Base-by-base conservation (phyloP, 2,113 vertebrate species). In the Sciurus niger region DNA sequence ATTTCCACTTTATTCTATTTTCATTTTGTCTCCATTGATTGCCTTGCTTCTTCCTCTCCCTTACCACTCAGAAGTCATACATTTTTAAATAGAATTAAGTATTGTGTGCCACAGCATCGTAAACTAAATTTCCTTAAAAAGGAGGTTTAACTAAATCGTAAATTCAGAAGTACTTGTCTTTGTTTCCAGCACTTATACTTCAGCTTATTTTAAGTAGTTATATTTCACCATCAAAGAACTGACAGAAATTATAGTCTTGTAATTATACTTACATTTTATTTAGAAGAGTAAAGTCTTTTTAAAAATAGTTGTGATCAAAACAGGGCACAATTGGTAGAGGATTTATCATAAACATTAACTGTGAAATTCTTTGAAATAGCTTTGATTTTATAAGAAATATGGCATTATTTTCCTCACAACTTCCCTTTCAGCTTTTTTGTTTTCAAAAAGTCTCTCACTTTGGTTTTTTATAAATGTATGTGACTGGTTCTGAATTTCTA, bases 261-360 rank as follows among this genome's bases (percentile, higher is more conserved):
- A 82, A 55, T 16, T 84, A 20, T 88, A 76, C 25, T 55, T 86
- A 55, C 1, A 48, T 82, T 96, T 96, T 63, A 90, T 70, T 37
- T 77, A 93, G n/a, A 90, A 24, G 25, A 82, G 14, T 76, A 63
- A 79, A 34, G 16, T 85, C 7, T 89, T 93, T 80, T 92, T 30
- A n/a, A 84, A 84, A 67, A 20, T 37, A 70, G 8, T 67, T 60
- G 12, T 68, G n/a, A n/a, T 76, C 40, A 70, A 43, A 70, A 53
- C 58, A 67, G 46, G 32, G 17, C 79, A 84, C 5, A 78, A 4
- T 63, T 90, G 51, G 22, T 43, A 40, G 12, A 79, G 58, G 18
- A 32, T 32, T 32, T 3, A 5, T 63, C 46, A 40, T 74, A 90
- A 83, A 32, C 6, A 34, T 87, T 72, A 77, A 76, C 37, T 68